Evolutionary conservation across 2,888 invertebrate species (phyloP), one percentile per base, ranked within the genome.

Genomic region (Microdon myrmicae): DNA sequence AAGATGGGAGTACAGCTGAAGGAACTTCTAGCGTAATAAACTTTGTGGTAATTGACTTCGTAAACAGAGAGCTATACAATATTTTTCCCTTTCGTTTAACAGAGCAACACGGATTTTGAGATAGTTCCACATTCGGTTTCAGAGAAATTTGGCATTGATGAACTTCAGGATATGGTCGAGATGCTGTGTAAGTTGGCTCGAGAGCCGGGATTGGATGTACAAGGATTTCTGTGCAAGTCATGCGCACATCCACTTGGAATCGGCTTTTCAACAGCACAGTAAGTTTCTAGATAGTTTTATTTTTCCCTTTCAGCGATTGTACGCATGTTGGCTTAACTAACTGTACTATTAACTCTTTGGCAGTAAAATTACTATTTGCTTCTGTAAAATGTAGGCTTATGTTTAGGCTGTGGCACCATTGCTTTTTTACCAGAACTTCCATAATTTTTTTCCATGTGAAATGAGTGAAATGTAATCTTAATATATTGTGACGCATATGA

Each of bases 141-240:
- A 3, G 82, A 82, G 6, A 83, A 83, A 25, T 85, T 86, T 69
- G 81, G 84, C 67, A 80, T 82, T 32, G 76, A 73, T 22, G 86
- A 86, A 67, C 73, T 86, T 48, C 83, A 85, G 55, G 82, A 82
- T 69, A 82, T 90, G 79, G 84, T 88, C 6, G 82, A 83, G 31
- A 86, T 88, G 69, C 74, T 91, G 19, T 88, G 88, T 12, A 83
- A 81, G 67, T 79, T 93, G 44, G 84, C 89, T 0, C 84, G 83
- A 35, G 96, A 96, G 76, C 86, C 86, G 60, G 96, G 96, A 0
- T 81, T 96, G 13, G 92, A 94, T 77, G 77, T 82, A 9, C 96
- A 96, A 76, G 91, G 94, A 73, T 96, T 93, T 79, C 85, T 89
- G 68, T 96, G 96, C 75, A 86, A 87, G 68, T 73, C 74, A 14